Base-by-base conservation (phyloP, 2,888 invertebrate genomes). In the Orchesellides sinensis region DNA sequence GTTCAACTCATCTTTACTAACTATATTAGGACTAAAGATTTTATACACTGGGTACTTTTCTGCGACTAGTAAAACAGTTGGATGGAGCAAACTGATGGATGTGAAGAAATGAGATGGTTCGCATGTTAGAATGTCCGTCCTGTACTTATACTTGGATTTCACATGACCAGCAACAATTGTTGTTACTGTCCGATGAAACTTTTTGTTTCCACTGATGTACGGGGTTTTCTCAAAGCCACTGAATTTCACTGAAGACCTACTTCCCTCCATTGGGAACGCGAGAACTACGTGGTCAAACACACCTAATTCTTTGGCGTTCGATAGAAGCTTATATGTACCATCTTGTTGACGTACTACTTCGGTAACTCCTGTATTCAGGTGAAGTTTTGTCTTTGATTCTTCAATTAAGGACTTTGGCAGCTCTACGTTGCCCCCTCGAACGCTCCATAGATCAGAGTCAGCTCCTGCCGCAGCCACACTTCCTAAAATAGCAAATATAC, bases 341-440 rank as follows among this genome's bases (percentile, higher is more conserved):
- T 92, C 91, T 83, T 89, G 88, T 29, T 89, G 89, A 14, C 88
- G 81, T n/a, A 90, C 88, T 3, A 86, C 72, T 69, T 83, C 69
- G 2, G 81, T 70, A 2, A 88, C 81, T n/a, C 65, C 73, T 5
- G 86, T 84, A 8, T 85, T 85, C 19, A 87, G 40, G 32, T 87
- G 84, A 14, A 91, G 65, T 14, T 89, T 89, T 10, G 91, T 91
- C n/a, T 89, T 89, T 0, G 92, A 90, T 17, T 88, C 86, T 72
- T 90, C 88, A 6, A 91, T 73, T 14, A 92, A 89, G 65, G 88
- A 87, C 86, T 90, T 89, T 3, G 91, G 89, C 10, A 93, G 90
- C 86, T 89, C 88, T 86, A 91, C 90, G 88, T 94, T 94, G 59
- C 93, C 94, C 56, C 92, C 92, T 85, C 91, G 90, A 4, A 94